These are phyloP conservation scores for Calidris pygmaea DNA, from an alignment of 2,113 vertebrate species.

Conservation along the genomic window DNA sequence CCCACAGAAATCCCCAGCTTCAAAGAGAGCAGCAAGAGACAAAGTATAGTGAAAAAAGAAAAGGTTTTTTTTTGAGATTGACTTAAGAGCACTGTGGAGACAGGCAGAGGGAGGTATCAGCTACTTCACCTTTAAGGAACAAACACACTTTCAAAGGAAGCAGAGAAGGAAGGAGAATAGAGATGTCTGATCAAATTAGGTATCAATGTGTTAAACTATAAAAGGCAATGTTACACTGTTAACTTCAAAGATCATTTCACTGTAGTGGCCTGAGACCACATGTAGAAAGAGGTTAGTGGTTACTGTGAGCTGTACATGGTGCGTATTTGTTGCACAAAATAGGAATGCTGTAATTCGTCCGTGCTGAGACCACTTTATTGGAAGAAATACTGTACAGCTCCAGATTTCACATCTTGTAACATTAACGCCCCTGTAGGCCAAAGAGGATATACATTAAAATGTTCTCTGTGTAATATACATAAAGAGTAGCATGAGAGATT, in stretches of 20 bases:
- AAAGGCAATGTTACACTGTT: not conserved
- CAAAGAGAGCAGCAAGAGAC: not conserved
- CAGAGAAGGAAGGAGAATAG: not conserved
- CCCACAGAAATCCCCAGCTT: fast-evolving
- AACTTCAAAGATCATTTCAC: not conserved
- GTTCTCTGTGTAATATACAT: not conserved
- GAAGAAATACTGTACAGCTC: not conserved
- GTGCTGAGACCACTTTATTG: not conserved
- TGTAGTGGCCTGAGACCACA: fast-evolving
- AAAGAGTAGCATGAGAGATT: not conserved
- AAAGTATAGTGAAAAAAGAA: not conserved
- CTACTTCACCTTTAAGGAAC: not conserved
- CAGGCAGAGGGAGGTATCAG: not conserved
- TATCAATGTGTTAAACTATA: not conserved
- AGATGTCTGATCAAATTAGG: not conserved
- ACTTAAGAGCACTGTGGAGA: not conserved
- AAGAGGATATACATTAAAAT: not conserved
- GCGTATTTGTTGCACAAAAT: not conserved
- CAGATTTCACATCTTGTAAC: not conserved
- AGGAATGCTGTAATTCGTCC: not conserved
- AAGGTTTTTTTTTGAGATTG: not conserved
- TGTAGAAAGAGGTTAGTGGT: not conserved
- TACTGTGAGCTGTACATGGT: not conserved
- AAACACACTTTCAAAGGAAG: not conserved
- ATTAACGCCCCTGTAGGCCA: not conserved